Percentiles rank a stretch among this genome's conserved stretches.
Conservation (phyloP, 2,888 invertebrate species). For the Sminthurinus aureus region DNA sequence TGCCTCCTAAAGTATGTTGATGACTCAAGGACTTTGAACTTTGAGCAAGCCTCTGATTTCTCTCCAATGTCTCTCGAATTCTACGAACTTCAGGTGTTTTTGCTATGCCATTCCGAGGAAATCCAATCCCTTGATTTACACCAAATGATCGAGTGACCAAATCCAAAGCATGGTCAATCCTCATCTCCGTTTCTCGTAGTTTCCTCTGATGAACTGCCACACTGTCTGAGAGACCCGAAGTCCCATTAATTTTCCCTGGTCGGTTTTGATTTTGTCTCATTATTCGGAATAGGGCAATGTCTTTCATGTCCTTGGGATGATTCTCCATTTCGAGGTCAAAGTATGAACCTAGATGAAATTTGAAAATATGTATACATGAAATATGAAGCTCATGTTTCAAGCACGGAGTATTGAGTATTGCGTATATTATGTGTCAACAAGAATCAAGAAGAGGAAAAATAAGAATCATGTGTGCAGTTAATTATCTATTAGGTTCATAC, state of each 20-base stretch:
- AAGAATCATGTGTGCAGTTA: neutral
- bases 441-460: neutral
- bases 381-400: too few relatives aligned
- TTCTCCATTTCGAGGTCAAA: neutral
- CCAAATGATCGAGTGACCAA: constrained; percentile 30
- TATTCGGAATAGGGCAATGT: constrained; percentile 14
- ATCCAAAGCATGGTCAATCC: constrained; percentile 32
- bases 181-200: constrained; percentile 26
- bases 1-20: neutral
- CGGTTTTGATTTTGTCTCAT: neutral
- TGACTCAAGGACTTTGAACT: neutral
- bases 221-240: constrained; percentile 18
- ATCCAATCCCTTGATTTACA: constrained; percentile 13
- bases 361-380: neutral
- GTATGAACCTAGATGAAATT: neutral
- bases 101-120: neutral
- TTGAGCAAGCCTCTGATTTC: constrained; percentile 4
- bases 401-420: too few relatives aligned
- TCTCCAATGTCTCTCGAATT: constrained; percentile 29
- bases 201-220: constrained; percentile 32
- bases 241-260: neutral
- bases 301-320: constrained; percentile 17
- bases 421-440: too few relatives aligned
- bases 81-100: constrained; percentile 10
- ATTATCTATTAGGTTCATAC: neutral